Evolutionary conservation across 2,797 vertebrate genomes (phyloP).

Genomic region (Acrossocheilus fasciatus): DNA sequence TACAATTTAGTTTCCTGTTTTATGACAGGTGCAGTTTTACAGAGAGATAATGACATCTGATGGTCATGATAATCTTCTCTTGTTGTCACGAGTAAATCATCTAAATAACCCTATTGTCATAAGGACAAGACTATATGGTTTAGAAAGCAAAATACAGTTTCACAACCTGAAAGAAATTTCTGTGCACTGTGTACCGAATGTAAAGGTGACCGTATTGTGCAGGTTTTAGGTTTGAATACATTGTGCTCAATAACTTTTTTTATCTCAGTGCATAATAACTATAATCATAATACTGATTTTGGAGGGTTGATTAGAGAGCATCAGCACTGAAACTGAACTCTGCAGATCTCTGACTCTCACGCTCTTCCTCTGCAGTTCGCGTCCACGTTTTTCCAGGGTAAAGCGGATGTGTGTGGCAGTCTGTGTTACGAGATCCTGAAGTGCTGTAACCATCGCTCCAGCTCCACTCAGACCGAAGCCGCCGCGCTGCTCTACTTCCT

Average conservation of each 20-base stretch:
- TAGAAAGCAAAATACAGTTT: not conserved
- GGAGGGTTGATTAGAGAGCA: not conserved
- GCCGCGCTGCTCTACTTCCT: conserved; percentile 96
- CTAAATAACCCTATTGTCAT: not conserved
- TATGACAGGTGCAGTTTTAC: not conserved
- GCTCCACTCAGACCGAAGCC: conserved; percentile 93
- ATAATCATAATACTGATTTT: not conserved
- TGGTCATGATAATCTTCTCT: too few relatives aligned
- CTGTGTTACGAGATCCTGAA: conserved; percentile 98
- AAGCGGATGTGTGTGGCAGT: conserved; percentile 94
- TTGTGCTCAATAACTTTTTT: not conserved
- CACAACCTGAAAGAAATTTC: not conserved
- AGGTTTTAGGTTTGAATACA: not conserved
- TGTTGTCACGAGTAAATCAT: too few relatives aligned
- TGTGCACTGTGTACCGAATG: not conserved
- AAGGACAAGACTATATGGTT: not conserved
- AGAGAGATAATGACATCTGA: not conserved
- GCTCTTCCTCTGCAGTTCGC: conserved; percentile 83
- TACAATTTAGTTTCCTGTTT: not conserved
- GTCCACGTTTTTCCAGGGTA: conserved; percentile 94
- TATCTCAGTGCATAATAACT: not conserved
- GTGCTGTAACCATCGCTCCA: conserved; percentile 96
- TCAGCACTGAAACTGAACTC: not conserved
- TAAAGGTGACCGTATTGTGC: not conserved
- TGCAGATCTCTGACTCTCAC: not conserved